Percentiles rank a stretch among this genome's conserved stretches.
phyloP scores from a whole-genome alignment of 1,140 invertebrate genomes.

The Cataglyphis hispanica region DNA sequence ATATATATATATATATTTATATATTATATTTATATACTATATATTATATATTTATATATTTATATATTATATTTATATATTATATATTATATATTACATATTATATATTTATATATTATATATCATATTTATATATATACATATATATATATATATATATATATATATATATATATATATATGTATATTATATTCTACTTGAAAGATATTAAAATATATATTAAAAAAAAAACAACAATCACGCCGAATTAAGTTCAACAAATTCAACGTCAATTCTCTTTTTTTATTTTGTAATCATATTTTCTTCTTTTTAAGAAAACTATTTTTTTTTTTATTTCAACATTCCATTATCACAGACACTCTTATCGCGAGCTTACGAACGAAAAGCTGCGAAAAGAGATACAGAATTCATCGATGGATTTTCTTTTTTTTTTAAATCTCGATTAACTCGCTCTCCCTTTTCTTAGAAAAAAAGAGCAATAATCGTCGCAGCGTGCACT shows the following conservation, averaged over 20 bases:
- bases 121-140: no score
- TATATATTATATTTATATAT: neutral
- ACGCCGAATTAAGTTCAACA: neutral
- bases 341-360: neutral
- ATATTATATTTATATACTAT: neutral
- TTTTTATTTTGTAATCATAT: neutral
- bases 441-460: neutral
- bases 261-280: neutral
- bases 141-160: no score
- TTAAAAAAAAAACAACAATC: neutral
- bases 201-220: neutral
- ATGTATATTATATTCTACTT: neutral
- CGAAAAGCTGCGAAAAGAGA: neutral
- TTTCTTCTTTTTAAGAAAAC: neutral
- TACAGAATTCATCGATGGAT: neutral
- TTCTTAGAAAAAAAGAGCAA: conserved; percentile 6
- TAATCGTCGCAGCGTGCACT: conserved; percentile 29
- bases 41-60: no score
- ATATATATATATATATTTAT: no score
- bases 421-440: conserved; percentile 25
- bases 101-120: no score
- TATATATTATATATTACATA: no score
- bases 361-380: neutral
- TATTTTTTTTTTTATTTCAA: neutral
- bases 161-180: no score